Base-by-base conservation (phyloP, 2,888 invertebrate genomes). In the Rhagonycha fulva region DNA sequence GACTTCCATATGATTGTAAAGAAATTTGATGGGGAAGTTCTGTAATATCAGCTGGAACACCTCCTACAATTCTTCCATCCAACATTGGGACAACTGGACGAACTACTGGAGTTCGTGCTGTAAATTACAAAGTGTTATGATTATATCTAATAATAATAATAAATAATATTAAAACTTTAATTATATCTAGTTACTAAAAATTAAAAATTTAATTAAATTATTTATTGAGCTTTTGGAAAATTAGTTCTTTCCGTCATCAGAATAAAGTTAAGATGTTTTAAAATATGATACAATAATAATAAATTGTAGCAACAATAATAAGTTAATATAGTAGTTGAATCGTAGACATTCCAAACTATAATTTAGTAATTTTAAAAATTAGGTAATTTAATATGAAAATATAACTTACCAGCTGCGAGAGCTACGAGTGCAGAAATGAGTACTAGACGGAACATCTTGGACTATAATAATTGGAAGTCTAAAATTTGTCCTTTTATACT, bases 21-120 rank as follows among this genome's bases (percentile, higher is more conserved):
- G 84, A 83, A 9, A 82, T 66, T 78, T 84, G 84, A 72, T 84
- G 80, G 0, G 84, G 85, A 70, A 77, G 81, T 26, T 83, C 81
- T 61, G 76, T 76, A 30, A 85, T 84, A 23, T 78, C 69, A 2
- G 82, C 80, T 10, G 76, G 47, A 2, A 68, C 61, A 7, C 85
- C 85, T 24, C 84, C 84, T 3, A 85, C 83, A 62, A 85, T 84
- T 60, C 82, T 78, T 24, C 81, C 82, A 75, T 79, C 79, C 14
- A 79, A 62, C 14, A 71, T 66, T n/a, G 74, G 70, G 2, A 70
- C 66, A 24, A 19, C n/a, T 60, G 74, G 63, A 14, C 32, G 68
- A 30, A 73, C 28, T 14, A 30, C 12, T 14, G 72, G 68, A 14
- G 66, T 61, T 24, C 23, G 7, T 12, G 68, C 28, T 32, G 10